These are phyloP conservation scores for Chaenocephalus aceratus DNA, from an alignment of 2,113 vertebrate genomes.

Conservation along the genomic window DNA sequence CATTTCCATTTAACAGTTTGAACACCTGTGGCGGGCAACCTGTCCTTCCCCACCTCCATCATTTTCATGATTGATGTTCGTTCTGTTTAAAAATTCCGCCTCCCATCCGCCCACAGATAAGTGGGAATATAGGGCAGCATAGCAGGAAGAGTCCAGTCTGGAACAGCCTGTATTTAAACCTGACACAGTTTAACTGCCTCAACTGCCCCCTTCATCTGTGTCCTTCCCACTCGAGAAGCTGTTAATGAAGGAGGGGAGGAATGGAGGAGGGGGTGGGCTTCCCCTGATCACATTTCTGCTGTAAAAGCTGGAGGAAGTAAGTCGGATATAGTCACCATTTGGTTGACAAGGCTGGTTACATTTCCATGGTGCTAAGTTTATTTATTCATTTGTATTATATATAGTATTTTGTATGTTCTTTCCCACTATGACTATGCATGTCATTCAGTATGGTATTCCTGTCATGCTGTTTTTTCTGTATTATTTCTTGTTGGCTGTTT, in stretches of 20 bases:
- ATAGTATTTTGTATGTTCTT: no score
- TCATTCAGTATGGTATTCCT: no score
- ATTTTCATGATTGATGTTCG: constrained; percentile 57
- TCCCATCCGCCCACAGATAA: constrained; percentile 42
- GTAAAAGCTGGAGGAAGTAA: constrained; percentile 26
- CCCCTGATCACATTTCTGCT: constrained; percentile 28
- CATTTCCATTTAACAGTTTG: constrained; percentile 33
- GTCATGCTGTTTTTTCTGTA: no score
- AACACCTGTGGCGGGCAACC: constrained; percentile 65
- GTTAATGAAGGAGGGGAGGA: constrained; percentile 2
- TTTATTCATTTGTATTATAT: no score
- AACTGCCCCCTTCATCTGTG: constrained; percentile 57
- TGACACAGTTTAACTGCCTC: constrained; percentile 68
- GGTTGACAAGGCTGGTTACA: constrained; percentile 25
- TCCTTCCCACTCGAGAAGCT: constrained; percentile 30
- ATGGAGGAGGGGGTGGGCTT: background rate
- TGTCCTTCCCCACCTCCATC: constrained; percentile 30
- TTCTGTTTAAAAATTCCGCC: constrained; percentile 40
- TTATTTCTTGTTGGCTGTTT: no score
- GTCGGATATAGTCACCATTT: constrained; percentile 21
- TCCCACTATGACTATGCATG: no score
- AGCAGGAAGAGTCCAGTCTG: constrained; percentile 28
- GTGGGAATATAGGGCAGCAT: constrained; percentile 20
- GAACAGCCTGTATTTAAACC: constrained; percentile 65
- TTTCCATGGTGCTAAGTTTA: background rate